These are phyloP conservation scores for Burhinus oedicnemus DNA, from an alignment of 2,113 vertebrate genomes.

Conservation along the genomic window DNA sequence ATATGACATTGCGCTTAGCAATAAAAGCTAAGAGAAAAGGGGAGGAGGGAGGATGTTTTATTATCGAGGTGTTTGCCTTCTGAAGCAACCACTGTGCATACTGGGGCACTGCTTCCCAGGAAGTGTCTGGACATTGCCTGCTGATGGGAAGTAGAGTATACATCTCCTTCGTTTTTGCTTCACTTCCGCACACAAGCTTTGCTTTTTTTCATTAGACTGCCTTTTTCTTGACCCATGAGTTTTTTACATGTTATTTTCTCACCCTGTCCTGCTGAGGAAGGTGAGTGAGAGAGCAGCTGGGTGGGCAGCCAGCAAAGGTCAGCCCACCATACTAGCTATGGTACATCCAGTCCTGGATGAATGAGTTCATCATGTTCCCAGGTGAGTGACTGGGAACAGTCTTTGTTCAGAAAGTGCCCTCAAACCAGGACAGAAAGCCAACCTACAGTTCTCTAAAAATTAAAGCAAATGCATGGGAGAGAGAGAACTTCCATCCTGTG, in stretches of 20 bases:
- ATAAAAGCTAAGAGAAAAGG: not conserved
- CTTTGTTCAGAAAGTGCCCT: not conserved
- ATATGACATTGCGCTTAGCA: not conserved
- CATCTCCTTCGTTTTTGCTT: not conserved
- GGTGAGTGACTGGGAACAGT: not conserved
- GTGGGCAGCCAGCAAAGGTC: not conserved
- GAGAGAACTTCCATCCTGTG: not conserved
- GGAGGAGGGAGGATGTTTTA: accelerated
- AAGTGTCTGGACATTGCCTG: not conserved
- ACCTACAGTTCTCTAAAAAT: not conserved
- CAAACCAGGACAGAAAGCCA: not conserved
- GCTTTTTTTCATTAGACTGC: not conserved
- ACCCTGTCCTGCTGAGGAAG: not conserved
- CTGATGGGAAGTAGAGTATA: not conserved
- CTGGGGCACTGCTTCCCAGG: not conserved
- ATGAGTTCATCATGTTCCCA: not conserved
- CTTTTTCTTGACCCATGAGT: not conserved
- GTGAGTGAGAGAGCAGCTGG: not conserved
- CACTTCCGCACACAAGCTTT: not conserved
- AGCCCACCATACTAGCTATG: not conserved
- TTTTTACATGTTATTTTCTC: not conserved
- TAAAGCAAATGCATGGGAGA: not conserved
- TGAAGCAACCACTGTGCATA: not conserved
- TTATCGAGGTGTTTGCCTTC: not conserved
- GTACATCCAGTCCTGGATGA: not conserved